A percentile compares a stretch with the other conserved stretches of the same genome.
Evolutionary conservation across 2,797 vertebrate genomes (phyloP).

Genomic region (Spheniscus humboldti): DNA sequence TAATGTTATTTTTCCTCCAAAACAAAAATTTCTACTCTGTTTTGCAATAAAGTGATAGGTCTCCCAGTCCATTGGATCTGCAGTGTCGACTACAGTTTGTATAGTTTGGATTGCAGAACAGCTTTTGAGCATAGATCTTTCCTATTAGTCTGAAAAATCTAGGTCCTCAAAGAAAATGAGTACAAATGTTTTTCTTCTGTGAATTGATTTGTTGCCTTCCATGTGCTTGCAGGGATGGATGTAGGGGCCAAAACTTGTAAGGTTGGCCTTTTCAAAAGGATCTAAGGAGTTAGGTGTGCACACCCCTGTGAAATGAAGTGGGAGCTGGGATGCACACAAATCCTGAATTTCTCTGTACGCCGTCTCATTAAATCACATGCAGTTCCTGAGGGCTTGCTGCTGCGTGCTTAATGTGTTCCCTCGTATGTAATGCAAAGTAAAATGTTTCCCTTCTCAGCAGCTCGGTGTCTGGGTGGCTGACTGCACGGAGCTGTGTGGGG

Average conservation of each 20-base stretch:
- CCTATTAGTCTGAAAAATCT: not conserved
- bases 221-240: not conserved
- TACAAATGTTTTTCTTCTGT: not conserved
- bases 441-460: not conserved
- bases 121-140: not conserved
- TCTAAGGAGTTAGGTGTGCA: not conserved
- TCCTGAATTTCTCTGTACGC: not conserved
- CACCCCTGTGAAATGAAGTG: not conserved
- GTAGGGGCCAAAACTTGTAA: not conserved
- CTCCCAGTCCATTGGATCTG: not conserved
- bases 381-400: not conserved
- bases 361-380: accelerated
- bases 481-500: not conserved
- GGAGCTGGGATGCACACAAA: not conserved
- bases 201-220: not conserved
- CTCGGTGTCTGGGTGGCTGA: not conserved
- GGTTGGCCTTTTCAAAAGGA: not conserved
- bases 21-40: not conserved
- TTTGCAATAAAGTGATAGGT: accelerated
- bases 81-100: not conserved
- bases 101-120: not conserved
- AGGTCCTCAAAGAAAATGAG: not conserved
- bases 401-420: accelerated
- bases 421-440: not conserved
- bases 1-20: not conserved